Percentiles rank a stretch among this genome's conserved stretches.
phyloP scores from a whole-genome alignment of 2,888 invertebrate genomes.

The Linhomoeus sp. region DNA sequence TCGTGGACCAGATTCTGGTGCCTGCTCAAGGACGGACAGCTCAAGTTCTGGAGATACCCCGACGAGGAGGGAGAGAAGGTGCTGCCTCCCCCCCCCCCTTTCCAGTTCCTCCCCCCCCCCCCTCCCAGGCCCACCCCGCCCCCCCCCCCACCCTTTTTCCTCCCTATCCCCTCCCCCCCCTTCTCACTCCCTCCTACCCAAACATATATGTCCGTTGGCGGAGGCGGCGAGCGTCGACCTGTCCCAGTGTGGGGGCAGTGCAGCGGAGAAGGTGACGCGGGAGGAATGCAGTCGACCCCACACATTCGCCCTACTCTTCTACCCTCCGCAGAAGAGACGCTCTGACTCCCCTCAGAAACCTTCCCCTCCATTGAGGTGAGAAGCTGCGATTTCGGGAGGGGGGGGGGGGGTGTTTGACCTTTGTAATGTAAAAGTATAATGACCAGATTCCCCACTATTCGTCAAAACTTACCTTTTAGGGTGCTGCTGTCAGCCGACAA shows the following conservation, averaged over 20 bases:
- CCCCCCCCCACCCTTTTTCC: too few species aligned
- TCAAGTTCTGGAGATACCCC: constrained; percentile 89
- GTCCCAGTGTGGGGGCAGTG: neutral
- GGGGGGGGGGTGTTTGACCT: neutral
- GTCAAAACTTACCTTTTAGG: constrained; percentile 39
- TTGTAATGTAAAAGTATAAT: too few species aligned
- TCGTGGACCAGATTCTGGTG: constrained; percentile 91
- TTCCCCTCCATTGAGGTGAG: neutral
- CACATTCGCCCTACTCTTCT: constrained; percentile 52
- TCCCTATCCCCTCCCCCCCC: too few species aligned
- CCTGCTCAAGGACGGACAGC: constrained; percentile 50
- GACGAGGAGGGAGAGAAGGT: constrained; percentile 64
- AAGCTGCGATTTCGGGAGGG: neutral
- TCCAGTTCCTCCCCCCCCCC: too few species aligned
- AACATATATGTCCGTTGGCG: too few species aligned
- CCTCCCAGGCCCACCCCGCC: neutral
- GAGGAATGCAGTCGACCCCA: constrained; percentile 78
- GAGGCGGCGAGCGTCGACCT: neutral
- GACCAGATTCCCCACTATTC: too few species aligned
- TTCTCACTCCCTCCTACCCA: too few species aligned
- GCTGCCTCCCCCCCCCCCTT: constrained; percentile 27
- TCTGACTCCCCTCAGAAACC: too few species aligned
- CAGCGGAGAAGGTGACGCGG: constrained; percentile 43
- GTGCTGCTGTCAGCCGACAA: constrained; percentile 80
- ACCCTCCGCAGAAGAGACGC: neutral